Evolutionary conservation across 2,113 vertebrate species (phyloP), one percentile per base, ranked within the genome.

Genomic region (Paedocypris sp.): DNA sequence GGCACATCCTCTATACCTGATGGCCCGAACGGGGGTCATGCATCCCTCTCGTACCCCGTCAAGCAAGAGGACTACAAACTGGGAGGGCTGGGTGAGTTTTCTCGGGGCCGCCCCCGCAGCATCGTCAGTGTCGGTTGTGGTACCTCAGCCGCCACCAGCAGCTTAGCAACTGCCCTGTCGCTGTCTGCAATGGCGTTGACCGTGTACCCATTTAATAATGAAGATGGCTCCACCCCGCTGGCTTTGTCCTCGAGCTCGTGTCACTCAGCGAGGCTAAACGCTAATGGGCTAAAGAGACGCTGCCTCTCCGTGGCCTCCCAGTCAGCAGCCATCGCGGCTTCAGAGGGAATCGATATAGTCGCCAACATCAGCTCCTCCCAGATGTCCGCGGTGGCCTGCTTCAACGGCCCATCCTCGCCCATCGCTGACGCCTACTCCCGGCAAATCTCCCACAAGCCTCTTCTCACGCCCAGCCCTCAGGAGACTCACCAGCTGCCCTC

Each of bases 151-250:
- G n/a, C n/a, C n/a, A n/a, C n/a, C 4, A 60, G 66, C 15, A 75
- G 63, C 65, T 77, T 76, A 54, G 80, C 78, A 72, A 82, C 77
- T 52, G 81, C 80, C 59, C 78, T 86, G 79, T 85, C 82, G 69
- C 78, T 77, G 71, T 86, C 86, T 64, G 75, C 84, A 59, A 79
- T 82, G 73, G 78, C 77, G 66, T 86, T 85, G 72, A 77, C 83
- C 61, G 80, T 86, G 46, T 90, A 87, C 78, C 75, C 86, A 68
- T 91, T 94, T 88, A 91, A 91, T 89, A 89, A 92, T 89, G 87
- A 88, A 84, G 82, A 89, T 75, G 63, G 82, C 87, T 82, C 89
- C 86, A 84, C 85, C 84, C 71, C 82, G 43, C 71, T 84, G 75
- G 78, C 91, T 82, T 84, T 84, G 87, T 89, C 63, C 86, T 88